Evolutionary conservation across 2,888 invertebrate genomes (phyloP).

Genomic region (Agapetus fuscipes): DNA sequence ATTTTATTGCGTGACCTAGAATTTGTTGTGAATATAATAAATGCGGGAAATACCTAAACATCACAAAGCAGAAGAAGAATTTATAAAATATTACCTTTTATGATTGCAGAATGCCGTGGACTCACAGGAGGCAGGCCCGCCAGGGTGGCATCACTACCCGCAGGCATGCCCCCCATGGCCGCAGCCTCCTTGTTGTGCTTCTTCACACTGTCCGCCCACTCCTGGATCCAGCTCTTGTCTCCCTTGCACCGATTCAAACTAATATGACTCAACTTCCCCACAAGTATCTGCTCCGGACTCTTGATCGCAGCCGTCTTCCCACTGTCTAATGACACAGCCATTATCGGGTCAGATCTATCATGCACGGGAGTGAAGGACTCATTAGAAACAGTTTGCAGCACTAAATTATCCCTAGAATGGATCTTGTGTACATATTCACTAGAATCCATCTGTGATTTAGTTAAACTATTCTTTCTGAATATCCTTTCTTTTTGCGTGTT

Average conservation of each 20-base stretch:
- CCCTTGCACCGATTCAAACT: conserved; percentile 43
- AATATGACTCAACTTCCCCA: conserved; percentile 38
- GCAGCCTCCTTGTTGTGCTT: conserved; percentile 39
- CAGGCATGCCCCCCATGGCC: conserved; percentile 28
- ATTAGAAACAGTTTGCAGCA: conserved; percentile 16
- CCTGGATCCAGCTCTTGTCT: conserved; percentile 51
- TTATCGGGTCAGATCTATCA: background rate
- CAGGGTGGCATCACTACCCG: conserved; percentile 24
- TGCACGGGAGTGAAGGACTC: conserved; percentile 10
- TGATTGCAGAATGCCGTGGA: conserved; percentile 30
- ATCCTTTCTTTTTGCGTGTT: conserved; percentile 25
- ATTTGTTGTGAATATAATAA: too few species aligned
- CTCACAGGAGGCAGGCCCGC: conserved; percentile 33
- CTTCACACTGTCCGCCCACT: conserved; percentile 54
- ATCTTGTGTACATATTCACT: conserved; percentile 48
- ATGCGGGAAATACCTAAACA: too few species aligned
- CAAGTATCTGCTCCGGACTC: conserved; percentile 32
- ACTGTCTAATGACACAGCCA: background rate
- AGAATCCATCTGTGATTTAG: conserved; percentile 61
- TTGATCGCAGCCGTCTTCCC: conserved; percentile 26
- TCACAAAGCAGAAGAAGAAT: too few species aligned
- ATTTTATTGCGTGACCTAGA: too few species aligned
- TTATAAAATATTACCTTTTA: too few species aligned
- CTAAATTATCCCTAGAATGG: conserved; percentile 19
- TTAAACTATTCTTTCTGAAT: conserved; percentile 47